Evolutionary conservation across 2,113 vertebrate species (phyloP), one percentile per base, ranked within the genome.

Genomic region (Bucco capensis): DNA sequence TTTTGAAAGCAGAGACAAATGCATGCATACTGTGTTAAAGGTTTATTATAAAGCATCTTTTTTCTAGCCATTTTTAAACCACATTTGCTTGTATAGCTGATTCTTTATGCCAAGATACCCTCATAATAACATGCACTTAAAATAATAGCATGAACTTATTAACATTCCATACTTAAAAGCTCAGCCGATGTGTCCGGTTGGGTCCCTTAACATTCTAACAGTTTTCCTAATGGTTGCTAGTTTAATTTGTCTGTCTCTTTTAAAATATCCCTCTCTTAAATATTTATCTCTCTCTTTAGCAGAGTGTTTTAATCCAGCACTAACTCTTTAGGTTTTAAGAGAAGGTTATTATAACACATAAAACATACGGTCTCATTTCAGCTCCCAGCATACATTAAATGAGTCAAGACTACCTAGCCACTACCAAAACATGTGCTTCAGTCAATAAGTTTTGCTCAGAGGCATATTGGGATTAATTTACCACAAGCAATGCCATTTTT

Each of bases 381-480:
- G 58, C 38, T 92, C 44, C 46, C n/a, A 73, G 47, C 56, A 50
- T 38, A 91, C 47, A 74, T 58, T 91, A 90, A 85, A 95, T 88
- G 74, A 90, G 62, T 79, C 58, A 87, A 88, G 95, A 73, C 62
- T 82, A 57, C 46, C 14, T 88, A 92, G 90, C 82, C 19, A 8
- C 76, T 87, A 87, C 37, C 14, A 85, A 95, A 96, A 89, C 24
- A 83, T 81, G 74, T 93, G 86, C 47, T 92, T 96, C 62, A 35
- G 42, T 61, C 80, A 88, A 84, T 90, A 96, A 76, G 76, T 95
- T 96, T 94, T 93, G 31, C 86, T 93, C 86, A 86, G 93, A 85
- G 95, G 53, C 77, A 70, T 72, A 80, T 74, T 91, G 57, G 78
- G 87, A 93, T 50, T 95, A 94, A 95, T 95, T 94, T 92, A 95